Evolutionary conservation across 2,888 invertebrate species (phyloP), one percentile per base, ranked within the genome.

Genomic region (Volucella bombylans): DNA sequence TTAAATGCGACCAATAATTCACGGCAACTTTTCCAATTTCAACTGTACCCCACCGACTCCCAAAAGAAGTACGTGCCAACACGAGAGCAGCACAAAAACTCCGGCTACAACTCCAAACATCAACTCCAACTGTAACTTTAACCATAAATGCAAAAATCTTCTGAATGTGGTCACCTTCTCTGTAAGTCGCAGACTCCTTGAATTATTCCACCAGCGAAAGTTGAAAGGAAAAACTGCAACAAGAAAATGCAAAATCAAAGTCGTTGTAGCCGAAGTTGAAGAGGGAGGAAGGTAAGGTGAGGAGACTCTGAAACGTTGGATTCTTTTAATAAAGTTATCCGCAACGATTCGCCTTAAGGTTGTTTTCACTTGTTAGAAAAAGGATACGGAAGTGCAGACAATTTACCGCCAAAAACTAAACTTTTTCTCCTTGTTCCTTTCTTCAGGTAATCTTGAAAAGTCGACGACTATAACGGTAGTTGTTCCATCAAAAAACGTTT

Each of bases 11-110:
- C 68, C 73, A 80, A 68, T 80, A 68, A 80, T 74, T 80, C 54
- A 80, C 43, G 68, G 9, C 31, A 80, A 80, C 73, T 80, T 80
- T 80, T 80, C 68, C 73, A 80, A 80, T 80, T 80, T 68, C 80
- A 73, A 49, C 62, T 62, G 49, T 61, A 39, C 65, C 57, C 71
- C 49, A 54, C 49, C 62, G 68, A 68, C 39, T 64, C 43, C 52
- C 54, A 55, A 47, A 55, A 41, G 55, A 68, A 68, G 49, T 62
- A 45, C 23, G 3, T 4, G 55, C 52, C n/a, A 23, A 4, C 8
- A n/a, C 50, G 6, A 15, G 67, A 47, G 18, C 11, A 8, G 49
- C 14, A n/a, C 9, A 43, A 62, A 61, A 23, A 64, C 52, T 10
- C 14, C 47, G 41, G 1, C 9, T 49, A 11, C 57, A 68, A 45